A percentile compares a stretch with the other conserved stretches of the same genome.
These are phyloP conservation scores for Brachyhypopomus occidentalis DNA, from an alignment of 2,113 vertebrate genomes.

Conservation along the genomic window DNA sequence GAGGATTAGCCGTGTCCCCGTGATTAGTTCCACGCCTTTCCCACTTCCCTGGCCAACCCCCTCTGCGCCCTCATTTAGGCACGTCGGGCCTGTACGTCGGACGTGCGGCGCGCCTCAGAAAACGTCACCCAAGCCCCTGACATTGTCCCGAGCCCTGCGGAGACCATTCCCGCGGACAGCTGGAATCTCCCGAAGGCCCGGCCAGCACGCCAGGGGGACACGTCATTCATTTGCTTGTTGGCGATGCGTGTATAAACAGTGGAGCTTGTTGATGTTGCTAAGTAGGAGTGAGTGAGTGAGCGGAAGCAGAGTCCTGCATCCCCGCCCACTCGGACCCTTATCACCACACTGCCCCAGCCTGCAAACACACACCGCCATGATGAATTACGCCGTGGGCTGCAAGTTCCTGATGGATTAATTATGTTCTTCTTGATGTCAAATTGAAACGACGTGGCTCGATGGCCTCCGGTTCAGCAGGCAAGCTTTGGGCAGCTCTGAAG, in stretches of 20 bases:
- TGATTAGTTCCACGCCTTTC: constrained; percentile 18
- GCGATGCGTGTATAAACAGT: constrained; percentile 13
- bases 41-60: constrained; percentile 2
- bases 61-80: not conserved
- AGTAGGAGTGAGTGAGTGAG: not conserved
- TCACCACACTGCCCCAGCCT: no score
- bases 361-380: no score
- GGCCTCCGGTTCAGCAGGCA: constrained; percentile 34
- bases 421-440: constrained; percentile 46
- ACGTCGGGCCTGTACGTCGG: not conserved
- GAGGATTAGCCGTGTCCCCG: constrained; percentile 10
- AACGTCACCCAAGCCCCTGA: not conserved
- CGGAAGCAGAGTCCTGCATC: not conserved
- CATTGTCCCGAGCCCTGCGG: constrained; percentile 15
- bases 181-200: not conserved
- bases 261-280: constrained; percentile 38
- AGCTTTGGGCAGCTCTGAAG: constrained; percentile 25
- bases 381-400: not conserved
- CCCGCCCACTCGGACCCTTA: no score
- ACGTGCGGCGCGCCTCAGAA: not conserved
- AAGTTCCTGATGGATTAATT: constrained; percentile 45
- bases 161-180: constrained; percentile 18
- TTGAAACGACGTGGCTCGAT: constrained; percentile 31
- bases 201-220: not conserved
- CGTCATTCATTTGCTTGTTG: constrained; percentile 23